A percentile compares a stretch with the other conserved stretches of the same genome.
These are phyloP conservation scores for Pandemis corylana DNA, from an alignment of 2,888 invertebrate genomes.

Conservation along the genomic window DNA sequence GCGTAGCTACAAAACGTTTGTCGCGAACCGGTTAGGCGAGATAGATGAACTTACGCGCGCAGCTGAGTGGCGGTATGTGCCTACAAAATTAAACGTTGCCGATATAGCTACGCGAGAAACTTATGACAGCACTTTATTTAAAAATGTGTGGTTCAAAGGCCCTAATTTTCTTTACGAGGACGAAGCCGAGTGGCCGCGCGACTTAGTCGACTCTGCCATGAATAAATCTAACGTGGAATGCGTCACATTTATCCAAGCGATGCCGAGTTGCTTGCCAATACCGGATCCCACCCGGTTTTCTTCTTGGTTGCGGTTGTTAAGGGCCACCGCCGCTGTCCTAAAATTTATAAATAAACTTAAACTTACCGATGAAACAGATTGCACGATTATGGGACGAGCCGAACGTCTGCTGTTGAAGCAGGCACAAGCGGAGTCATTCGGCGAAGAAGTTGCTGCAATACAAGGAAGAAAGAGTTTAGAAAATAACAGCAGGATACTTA, in stretches of 20 bases:
- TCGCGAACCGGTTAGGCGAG: constrained; percentile 2
- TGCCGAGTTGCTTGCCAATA: constrained; percentile 27
- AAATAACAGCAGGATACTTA: constrained; percentile 25
- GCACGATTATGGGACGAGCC: constrained; percentile 7
- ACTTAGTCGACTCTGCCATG: not conserved
- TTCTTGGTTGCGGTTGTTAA: constrained; percentile 34
- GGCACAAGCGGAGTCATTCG: constrained; percentile 18
- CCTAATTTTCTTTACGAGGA: not conserved
- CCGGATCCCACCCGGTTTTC: constrained; percentile 39
- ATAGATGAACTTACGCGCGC: not conserved
- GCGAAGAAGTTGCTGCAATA: not conserved
- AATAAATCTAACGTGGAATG: not conserved
- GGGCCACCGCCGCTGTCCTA: constrained; percentile 22
- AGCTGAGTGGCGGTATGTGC: constrained; percentile 1
- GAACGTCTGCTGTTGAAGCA: constrained; percentile 23
- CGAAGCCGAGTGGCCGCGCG: not conserved
- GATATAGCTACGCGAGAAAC: constrained; percentile 2
- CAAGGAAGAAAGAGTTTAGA: constrained; percentile 2
- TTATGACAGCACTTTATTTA: not conserved
- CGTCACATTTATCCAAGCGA: too few species aligned
- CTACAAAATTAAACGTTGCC: not conserved
- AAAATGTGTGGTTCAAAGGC: not conserved
- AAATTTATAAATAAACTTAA: constrained; percentile 22
- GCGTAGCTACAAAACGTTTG: constrained; percentile 6
- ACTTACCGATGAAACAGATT: not conserved